phyloP scores from a whole-genome alignment of 2,888 invertebrate species.

The Noctua pronuba region DNA sequence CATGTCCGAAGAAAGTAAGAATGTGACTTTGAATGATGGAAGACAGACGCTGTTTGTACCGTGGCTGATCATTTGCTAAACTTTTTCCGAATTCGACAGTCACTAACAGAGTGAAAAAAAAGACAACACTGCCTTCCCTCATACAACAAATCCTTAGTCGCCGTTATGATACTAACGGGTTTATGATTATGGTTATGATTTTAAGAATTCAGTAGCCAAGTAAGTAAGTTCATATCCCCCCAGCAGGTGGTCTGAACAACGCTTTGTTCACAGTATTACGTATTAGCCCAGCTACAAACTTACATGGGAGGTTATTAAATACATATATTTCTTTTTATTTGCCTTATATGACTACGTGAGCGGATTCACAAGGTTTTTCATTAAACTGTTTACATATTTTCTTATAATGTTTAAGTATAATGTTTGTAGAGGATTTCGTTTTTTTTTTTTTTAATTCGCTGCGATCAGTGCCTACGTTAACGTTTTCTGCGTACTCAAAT shows the following conservation, averaged over 20 bases:
- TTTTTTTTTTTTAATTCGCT: conserved; percentile 21
- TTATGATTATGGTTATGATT: conserved; percentile 20
- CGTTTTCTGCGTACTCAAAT: neutral
- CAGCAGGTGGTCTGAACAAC: conserved; percentile 51
- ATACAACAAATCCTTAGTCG: neutral
- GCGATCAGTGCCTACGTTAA: neutral
- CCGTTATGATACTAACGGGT: neutral
- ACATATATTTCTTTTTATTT: conserved; percentile 56
- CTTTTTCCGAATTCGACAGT: neutral
- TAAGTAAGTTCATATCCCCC: conserved; percentile 4
- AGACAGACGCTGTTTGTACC: neutral
- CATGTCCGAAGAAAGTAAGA: neutral
- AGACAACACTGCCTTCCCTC: neutral
- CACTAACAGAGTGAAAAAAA: neutral
- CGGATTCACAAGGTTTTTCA: conserved; percentile 39
- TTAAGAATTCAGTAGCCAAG: conserved; percentile 19
- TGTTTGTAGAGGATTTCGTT: conserved; percentile 46
- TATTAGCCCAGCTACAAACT: conserved; percentile 24
- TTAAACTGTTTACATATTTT: conserved; percentile 43
- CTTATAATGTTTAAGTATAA: conserved; percentile 28
- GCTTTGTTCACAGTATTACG: conserved; percentile 33
- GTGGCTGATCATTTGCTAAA: neutral
- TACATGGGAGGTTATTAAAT: conserved; percentile 47
- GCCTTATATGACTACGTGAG: conserved; percentile 31
- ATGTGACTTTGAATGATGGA: neutral